A percentile compares a stretch with the other conserved stretches of the same genome.
These are phyloP conservation scores for Thera obeliscata DNA, from an alignment of 2,888 invertebrate genomes.

Conservation along the genomic window DNA sequence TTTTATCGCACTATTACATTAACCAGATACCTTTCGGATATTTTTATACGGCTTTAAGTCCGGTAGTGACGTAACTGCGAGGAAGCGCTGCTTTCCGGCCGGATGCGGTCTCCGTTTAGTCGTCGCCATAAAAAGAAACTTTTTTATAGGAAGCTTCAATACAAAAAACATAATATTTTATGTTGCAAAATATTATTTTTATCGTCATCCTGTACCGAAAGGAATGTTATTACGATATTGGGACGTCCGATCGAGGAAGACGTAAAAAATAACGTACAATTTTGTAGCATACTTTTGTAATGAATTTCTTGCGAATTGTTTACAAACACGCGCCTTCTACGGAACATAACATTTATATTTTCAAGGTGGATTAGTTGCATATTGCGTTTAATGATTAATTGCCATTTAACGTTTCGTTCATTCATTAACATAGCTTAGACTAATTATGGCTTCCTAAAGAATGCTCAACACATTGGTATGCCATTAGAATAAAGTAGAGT, in stretches of 20 bases:
- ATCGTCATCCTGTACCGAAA: slow-evolving; percentile 19
- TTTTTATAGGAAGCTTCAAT: slow-evolving; percentile 27
- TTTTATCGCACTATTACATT: slow-evolving; percentile 29
- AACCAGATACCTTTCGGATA: slow-evolving; percentile 32
- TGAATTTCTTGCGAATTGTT: slow-evolving; percentile 36
- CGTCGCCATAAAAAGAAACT: slow-evolving; percentile 36
- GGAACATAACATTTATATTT: slow-evolving; percentile 40
- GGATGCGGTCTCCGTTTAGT: slow-evolving; percentile 46
- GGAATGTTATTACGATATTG: slow-evolving; percentile 18
- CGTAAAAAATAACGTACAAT: slow-evolving; percentile 30
- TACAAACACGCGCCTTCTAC: slow-evolving; percentile 33
- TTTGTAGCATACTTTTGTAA: slow-evolving; percentile 32
- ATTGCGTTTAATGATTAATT: slow-evolving; percentile 35
- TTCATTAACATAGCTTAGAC: slow-evolving; percentile 15
- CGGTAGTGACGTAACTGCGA: slow-evolving; percentile 47
- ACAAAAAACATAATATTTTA: slow-evolving; percentile 16
- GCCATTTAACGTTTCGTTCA: slow-evolving; percentile 18
- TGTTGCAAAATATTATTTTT: slow-evolving; percentile 19
- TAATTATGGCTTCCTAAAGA: slow-evolving; percentile 18
- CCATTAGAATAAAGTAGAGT: slow-evolving; percentile 14
- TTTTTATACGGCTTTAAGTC: slow-evolving; percentile 38
- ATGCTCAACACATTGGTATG: slow-evolving; percentile 21
- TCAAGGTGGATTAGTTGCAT: slow-evolving; percentile 40
- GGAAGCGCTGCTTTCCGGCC: slow-evolving; percentile 52
- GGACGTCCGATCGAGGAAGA: slow-evolving; percentile 25